Base-by-base conservation (phyloP, 2,113 vertebrate species). In the Cervus canadensis region DNA sequence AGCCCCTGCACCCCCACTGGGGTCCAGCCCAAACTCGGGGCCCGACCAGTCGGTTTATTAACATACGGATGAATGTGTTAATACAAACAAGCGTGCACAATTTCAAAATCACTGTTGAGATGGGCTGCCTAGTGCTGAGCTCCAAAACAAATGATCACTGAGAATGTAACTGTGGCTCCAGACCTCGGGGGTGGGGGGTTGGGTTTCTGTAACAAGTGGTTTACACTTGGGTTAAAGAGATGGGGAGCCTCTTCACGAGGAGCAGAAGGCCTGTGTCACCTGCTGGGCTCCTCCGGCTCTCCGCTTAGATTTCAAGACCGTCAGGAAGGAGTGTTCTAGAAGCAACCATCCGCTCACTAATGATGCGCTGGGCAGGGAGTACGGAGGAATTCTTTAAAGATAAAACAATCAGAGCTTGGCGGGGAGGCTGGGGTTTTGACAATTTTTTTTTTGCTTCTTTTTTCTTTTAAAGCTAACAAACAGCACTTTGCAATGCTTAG, bases 401-500 rank as follows among this genome's bases (percentile, higher is more conserved):
- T 30, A 64, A 98, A 98, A 90, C 71, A 81, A 87, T 25, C 90
- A 95, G 97, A 33, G 54, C 89, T 97, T 94, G 56, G 25, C 1
- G 17, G 97, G 21, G 96, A 98, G 78, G 88, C 93, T 97, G 94
- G 16, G 57, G 48, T 87, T 89, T 78, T 78, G 82, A 94, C 36
- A 48, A 17, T 8, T 11, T 6, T 64, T 59, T 52, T 52, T 50
- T 40, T 57, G 0, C 87, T 85, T 85, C 96, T 52, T 54, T 54
- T 76, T 89, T 59, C 76, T 96, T 33, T 64, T 90, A 91, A 91
- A 97, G 89, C 83, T 33, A 89, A 93, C 56, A 96, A 98, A 93
- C 36, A 93, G 92, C 50, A 91, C 98, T 97, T 94, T 0, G 76
- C 94, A 95, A 94, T 94, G 92, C 52, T 98, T 97, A 48, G 79